Evolutionary conservation across 2,113 vertebrate species (phyloP).

Genomic region (Megalops atlanticus): DNA sequence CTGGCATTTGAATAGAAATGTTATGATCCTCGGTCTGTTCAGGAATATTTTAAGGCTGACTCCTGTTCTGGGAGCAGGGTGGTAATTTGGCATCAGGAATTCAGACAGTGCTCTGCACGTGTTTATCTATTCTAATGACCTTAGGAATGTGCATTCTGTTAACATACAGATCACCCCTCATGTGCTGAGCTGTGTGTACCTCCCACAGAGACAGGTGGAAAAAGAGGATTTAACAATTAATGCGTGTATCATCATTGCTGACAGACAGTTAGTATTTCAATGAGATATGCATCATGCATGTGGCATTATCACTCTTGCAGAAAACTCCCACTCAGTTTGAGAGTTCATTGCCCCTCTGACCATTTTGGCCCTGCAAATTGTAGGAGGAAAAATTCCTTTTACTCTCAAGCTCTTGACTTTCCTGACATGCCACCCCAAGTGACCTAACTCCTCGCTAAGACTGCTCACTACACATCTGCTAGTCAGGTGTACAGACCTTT

Average conservation of each 20-base stretch:
- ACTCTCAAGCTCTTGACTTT: too few relatives aligned
- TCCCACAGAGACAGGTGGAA: too few relatives aligned
- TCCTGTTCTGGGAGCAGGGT: conserved; percentile 31
- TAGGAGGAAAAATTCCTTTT: too few relatives aligned
- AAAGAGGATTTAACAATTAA: neutral
- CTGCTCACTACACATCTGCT: too few relatives aligned
- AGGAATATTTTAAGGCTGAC: conserved; percentile 9
- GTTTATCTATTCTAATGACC: conserved; percentile 10
- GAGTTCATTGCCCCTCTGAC: too few relatives aligned
- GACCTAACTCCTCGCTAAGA: too few relatives aligned
- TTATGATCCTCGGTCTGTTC: conserved; percentile 17
- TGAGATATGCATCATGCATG: neutral
- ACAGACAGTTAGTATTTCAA: neutral
- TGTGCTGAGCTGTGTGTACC: too few relatives aligned
- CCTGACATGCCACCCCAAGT: too few relatives aligned
- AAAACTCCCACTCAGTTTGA: too few relatives aligned
- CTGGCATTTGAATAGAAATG: conserved; percentile 29
- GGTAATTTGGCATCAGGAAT: conserved; percentile 33
- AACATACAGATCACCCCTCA: neutral
- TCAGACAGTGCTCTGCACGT: conserved; percentile 13
- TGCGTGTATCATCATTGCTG: neutral
- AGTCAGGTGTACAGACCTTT: too few relatives aligned
- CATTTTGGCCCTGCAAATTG: too few relatives aligned
- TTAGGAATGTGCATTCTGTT: neutral
- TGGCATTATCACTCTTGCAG: too few relatives aligned